Base-by-base conservation (phyloP, 2,113 vertebrate genomes). In the Scomber japonicus region DNA sequence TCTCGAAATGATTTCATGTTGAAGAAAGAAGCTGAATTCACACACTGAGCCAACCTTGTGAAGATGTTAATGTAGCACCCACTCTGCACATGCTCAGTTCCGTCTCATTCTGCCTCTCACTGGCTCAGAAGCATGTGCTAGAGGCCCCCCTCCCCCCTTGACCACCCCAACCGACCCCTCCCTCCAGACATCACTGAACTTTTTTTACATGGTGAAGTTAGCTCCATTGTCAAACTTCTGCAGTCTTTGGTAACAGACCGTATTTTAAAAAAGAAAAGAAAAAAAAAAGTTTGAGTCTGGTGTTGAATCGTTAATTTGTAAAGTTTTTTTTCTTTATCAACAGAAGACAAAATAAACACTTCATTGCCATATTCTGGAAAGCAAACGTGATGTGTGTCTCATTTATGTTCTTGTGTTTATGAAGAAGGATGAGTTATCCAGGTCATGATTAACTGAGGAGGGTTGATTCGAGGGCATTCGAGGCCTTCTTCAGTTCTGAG, bases 341-440 rank as follows among this genome's bases (percentile, higher is more conserved):
- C 71, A 50, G 24, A 83, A 79, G 71, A 84, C 64, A 63, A 81
- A 88, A 92, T 88, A 91, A 93, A 91, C 74, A 81, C 76, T 82
- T 86, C 80, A 84, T 91, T 88, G 79, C 80, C 90, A 86, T 87
- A 89, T 91, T 88, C 88, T 91, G 86, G 63, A 83, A 86, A 89
- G 80, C 72, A 15, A 50, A 66, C 51, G 14, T 48, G 54, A 48
- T 24, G 44, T 75, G 30, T 62, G 60, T 73, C 54, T 80, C 24
- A 8, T 77, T 53, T 68, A 54, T 83, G 76, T 77, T 30, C 15
- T 15, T 21, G 11, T 63, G 15, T 7, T 68, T 2, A 27, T 13
- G 35, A 40, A 40, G 8, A 9, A 40, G 9, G 35, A 40, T 9
- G 24, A 27, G 24, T 27, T 27, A 27, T 40, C 35, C 9, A 7